A percentile compares a stretch with the other conserved stretches of the same genome.
phyloP scores from a whole-genome alignment of 2,888 invertebrate genomes.

The Eurytoma californica region DNA sequence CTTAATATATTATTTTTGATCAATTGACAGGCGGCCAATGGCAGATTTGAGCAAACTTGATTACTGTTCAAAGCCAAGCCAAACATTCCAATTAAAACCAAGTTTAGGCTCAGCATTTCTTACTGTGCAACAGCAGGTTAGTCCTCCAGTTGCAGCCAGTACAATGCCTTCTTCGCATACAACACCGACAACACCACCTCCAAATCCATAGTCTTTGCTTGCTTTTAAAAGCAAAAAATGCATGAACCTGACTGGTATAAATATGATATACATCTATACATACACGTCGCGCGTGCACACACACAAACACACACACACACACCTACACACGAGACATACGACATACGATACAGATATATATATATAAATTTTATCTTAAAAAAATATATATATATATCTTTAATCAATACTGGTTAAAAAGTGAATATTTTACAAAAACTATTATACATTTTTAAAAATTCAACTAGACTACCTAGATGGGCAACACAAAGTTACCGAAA shows the following conservation, averaged over 20 bases:
- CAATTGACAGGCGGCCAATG: constrained; percentile 73
- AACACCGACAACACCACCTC: constrained; percentile 73
- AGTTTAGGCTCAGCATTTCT: constrained; percentile 89
- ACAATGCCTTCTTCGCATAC: constrained; percentile 71
- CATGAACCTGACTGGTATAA: constrained; percentile 67
- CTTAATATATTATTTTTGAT: constrained; percentile 4
- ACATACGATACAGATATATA: too few relatives aligned
- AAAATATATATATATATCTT: constrained; percentile 63
- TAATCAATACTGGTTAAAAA: constrained; percentile 65
- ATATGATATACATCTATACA: constrained; percentile 57
- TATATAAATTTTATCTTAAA: constrained; percentile 52
- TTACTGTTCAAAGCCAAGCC: constrained; percentile 80
- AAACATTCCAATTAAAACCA: constrained; percentile 86
- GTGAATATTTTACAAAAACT: constrained; percentile 62
- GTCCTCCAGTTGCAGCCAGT: constrained; percentile 69
- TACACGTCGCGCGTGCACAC: background rate
- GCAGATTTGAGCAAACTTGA: constrained; percentile 76
- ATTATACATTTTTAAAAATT: constrained; percentile 49
- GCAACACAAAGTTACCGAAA: constrained; percentile 59
- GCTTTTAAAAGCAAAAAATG: constrained; percentile 64
- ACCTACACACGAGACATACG: background rate
- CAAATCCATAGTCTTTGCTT: constrained; percentile 73
- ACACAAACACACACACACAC: too few relatives aligned
- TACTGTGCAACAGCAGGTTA: constrained; percentile 78
- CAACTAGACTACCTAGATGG: constrained; percentile 51